Evolutionary conservation across 2,888 invertebrate genomes (phyloP), one percentile per base, ranked within the genome.

Genomic region (Drosophila picticornis): DNA sequence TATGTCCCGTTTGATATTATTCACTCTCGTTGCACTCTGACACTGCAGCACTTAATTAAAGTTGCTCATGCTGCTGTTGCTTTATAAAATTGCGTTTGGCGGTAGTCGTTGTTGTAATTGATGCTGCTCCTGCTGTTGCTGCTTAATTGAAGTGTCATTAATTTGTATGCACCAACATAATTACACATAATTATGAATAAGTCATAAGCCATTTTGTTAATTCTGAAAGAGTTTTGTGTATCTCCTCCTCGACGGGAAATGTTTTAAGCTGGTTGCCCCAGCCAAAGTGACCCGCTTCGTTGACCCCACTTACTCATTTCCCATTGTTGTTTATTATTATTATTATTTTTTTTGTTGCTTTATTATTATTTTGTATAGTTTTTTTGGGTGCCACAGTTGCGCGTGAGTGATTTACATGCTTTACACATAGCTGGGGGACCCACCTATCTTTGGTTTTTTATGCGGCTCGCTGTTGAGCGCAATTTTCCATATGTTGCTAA

Each of bases 121-220:
- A 13, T 19, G 27, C 25, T 52, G 52, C 22, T 25, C 27, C 22
- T 55, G 60, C 34, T 48, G 19, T 40, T 48, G 76, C 71, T 46
- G 72, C 69, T 73, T 87, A 82, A 89, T 89, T 84, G 80, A 82
- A 89, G 84, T 89, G 80, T 64, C 85, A 86, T 86, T 86, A 86
- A 89, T 80, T 86, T 89, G 89, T 82, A 80, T 87, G 86, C 88
- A 87, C 80, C 90, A 85, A 84, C 84, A 89, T 80, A 84, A 89
- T 89, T 84, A 76, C 59, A 75, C 72, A 75, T 78, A 75, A 88
- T 83, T 88, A 73, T 88, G 72, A 77, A 72, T 83, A 67, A 76
- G 72, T 77, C 80, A 77, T 69, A 75, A 66, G 66, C 60, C 75
- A 68, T 67, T 80, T 72, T 43, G 67, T 61, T 68, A 32, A 62